A percentile compares a stretch with the other conserved stretches of the same genome.
These are phyloP conservation scores for Lapara coniferarum DNA, from an alignment of 2,888 invertebrate genomes.

Conservation along the genomic window DNA sequence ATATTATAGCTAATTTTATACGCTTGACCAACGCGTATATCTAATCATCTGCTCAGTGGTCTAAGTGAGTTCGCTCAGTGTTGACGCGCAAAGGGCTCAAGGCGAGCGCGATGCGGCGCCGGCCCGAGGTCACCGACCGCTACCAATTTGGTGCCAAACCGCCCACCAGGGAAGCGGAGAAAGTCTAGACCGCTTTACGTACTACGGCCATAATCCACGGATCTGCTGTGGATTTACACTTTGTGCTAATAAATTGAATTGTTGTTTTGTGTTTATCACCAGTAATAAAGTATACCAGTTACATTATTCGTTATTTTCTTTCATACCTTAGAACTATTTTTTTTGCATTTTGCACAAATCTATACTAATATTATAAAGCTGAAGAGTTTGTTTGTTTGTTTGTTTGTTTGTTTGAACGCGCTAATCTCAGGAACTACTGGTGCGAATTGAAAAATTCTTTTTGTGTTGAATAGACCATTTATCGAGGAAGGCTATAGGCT, in stretches of 20 bases:
- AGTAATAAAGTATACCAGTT: too few relatives aligned
- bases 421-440: too few relatives aligned
- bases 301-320: too few relatives aligned
- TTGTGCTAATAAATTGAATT: background rate
- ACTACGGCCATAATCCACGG: slow-evolving; percentile 6
- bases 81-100: slow-evolving; percentile 26
- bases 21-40: background rate
- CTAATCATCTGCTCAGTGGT: slow-evolving; percentile 22
- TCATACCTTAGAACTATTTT: too few relatives aligned
- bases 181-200: slow-evolving; percentile 24
- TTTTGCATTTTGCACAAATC: too few relatives aligned
- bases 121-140: slow-evolving; percentile 51
- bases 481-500: too few relatives aligned
- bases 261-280: background rate
- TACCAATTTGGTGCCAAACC: slow-evolving; percentile 49
- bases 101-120: slow-evolving; percentile 36
- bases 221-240: background rate
- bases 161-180: slow-evolving; percentile 42
- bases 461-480: too few relatives aligned
- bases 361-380: too few relatives aligned
- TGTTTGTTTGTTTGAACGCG: too few relatives aligned
- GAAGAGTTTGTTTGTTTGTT: too few relatives aligned
- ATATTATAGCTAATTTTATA: too few relatives aligned
- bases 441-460: too few relatives aligned
- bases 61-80: slow-evolving; percentile 29